These are phyloP conservation scores for Drosophila tani DNA, from an alignment of 1,140 invertebrate genomes.

Conservation along the genomic window DNA sequence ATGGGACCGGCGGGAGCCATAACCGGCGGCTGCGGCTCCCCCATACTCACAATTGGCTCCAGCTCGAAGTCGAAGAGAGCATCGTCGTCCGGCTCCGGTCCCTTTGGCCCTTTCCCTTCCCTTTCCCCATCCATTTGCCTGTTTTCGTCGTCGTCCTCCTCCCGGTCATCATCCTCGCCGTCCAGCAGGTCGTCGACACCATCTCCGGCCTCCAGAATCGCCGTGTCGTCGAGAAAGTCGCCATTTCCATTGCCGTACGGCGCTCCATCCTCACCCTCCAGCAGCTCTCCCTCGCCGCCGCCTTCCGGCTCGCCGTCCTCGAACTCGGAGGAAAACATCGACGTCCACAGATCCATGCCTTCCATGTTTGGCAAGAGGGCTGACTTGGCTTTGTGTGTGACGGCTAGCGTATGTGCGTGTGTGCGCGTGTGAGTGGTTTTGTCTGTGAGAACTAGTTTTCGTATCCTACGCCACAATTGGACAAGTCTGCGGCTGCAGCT, in stretches of 20 bases:
- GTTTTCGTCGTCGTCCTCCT: conserved; percentile 46
- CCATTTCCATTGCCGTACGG: conserved; percentile 52
- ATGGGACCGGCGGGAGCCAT: conserved; percentile 29
- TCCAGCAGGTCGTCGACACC: conserved; percentile 44
- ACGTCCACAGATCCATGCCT: conserved; percentile 78
- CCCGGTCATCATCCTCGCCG: conserved; percentile 17
- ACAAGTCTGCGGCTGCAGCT: conserved; percentile 15
- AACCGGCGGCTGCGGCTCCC: conserved; percentile 25
- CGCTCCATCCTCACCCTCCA: conserved; percentile 25
- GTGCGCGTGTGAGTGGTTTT: conserved; percentile 25
- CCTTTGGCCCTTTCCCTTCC: conserved; percentile 31
- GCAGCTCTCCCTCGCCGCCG: conserved; percentile 13
- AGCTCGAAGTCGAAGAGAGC: conserved; percentile 80
- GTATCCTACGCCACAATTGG: conserved; percentile 54
- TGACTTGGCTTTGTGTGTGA: conserved; percentile 9
- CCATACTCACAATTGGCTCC: conserved; percentile 54
- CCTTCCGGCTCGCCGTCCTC: conserved; percentile 48
- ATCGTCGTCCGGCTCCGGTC: conserved; percentile 70
- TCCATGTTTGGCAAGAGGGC: conserved; percentile 62
- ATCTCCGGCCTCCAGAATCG: conserved; percentile 29
- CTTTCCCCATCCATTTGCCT: not conserved
- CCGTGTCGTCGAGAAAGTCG: conserved; percentile 13
- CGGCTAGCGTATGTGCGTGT: conserved; percentile 17
- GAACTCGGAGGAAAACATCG: conserved; percentile 78
- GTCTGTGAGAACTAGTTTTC: conserved; percentile 67